Evolutionary conservation across 2,797 vertebrate genomes (phyloP).

Genomic region (Neomorphus geoffroyi): DNA sequence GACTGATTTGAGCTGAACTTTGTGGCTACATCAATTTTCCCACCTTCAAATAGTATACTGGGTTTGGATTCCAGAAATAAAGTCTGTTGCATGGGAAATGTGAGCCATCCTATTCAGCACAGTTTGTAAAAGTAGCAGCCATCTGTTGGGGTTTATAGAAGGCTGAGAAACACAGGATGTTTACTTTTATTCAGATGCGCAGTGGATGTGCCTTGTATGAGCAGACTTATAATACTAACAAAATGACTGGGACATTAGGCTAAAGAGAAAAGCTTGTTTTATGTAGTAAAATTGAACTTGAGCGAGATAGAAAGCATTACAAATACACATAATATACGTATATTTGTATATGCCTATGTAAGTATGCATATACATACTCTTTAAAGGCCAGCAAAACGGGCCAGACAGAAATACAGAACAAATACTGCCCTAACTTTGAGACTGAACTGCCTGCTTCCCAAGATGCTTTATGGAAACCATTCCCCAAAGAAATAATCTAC

Average conservation of each 20-base stretch:
- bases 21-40: neutral
- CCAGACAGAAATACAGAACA: neutral
- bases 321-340: too few relatives aligned
- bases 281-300: neutral
- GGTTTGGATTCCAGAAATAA: slow-evolving; percentile 50
- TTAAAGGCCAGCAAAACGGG: slow-evolving; percentile 20
- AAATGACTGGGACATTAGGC: slow-evolving; percentile 3
- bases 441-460: neutral
- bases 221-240: neutral
- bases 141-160: slow-evolving; percentile 50
- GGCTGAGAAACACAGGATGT: slow-evolving; percentile 61
- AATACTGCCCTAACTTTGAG: neutral
- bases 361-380: neutral
- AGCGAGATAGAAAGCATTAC: neutral
- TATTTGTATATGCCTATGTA: too few relatives aligned
- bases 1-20: neutral
- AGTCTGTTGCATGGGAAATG: slow-evolving; percentile 45
- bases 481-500: neutral
- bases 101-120: neutral
- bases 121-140: slow-evolving; percentile 54
- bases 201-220: neutral
- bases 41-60: neutral
- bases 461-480: neutral
- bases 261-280: neutral
- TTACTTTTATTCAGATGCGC: slow-evolving; percentile 49